phyloP scores from a whole-genome alignment of 1,140 invertebrate genomes.

The Drosophila leontia region DNA sequence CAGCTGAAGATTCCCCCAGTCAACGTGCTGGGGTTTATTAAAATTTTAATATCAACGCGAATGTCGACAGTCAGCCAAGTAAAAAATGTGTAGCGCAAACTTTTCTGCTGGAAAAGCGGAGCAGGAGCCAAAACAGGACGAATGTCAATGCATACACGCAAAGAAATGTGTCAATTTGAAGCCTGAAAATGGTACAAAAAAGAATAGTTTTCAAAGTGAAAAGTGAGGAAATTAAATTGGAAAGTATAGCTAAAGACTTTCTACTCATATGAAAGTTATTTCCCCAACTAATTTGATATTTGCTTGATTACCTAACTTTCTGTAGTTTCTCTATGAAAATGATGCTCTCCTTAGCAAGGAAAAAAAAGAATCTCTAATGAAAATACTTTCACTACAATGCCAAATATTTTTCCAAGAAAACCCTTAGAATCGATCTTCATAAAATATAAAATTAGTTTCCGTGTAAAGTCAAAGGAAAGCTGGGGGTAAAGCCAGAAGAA shows the following conservation, averaged over 20 bases:
- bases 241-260: neutral
- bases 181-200: neutral
- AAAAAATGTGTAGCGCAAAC: conserved; percentile 76
- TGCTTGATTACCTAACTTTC: neutral
- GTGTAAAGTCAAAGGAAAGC: conserved; percentile 8
- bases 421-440: neutral
- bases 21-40: conserved; percentile 77
- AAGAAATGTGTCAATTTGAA: neutral
- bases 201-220: neutral
- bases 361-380: no score
- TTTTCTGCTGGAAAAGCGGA: conserved; percentile 40
- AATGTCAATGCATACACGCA: conserved; percentile 71
- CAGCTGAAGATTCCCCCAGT: conserved; percentile 58
- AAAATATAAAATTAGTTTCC: conserved; percentile 15
- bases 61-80: conserved; percentile 75
- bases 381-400: neutral
- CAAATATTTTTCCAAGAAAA: neutral
- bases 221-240: no score
- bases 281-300: neutral
- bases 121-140: conserved; percentile 48
- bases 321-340: neutral
- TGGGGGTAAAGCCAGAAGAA: conserved; percentile 6
- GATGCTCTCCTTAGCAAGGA: neutral
- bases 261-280: neutral
- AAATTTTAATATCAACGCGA: conserved; percentile 83